Evolutionary conservation across 1,140 invertebrate species (phyloP).

Genomic region (Ladona fulva): DNA sequence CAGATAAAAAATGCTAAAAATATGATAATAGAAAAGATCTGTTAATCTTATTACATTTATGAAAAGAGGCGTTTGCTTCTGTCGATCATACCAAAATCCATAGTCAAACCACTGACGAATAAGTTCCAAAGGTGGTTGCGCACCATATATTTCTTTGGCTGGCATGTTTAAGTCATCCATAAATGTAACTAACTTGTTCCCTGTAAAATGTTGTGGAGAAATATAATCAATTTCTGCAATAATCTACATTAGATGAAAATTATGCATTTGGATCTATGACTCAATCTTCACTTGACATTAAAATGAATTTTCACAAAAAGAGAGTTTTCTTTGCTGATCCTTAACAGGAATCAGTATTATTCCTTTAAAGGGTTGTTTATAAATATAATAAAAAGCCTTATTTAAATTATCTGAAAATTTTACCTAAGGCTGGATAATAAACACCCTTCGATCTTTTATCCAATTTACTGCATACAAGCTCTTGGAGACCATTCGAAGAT

Average conservation of each 20-base stretch:
- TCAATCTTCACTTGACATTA: no score
- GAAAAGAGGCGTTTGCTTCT: conserved; percentile 61
- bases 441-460: conserved; percentile 77
- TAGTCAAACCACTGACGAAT: conserved; percentile 79
- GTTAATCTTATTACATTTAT: conserved; percentile 49
- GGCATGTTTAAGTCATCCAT: conserved; percentile 89
- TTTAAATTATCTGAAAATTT: background rate
- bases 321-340: no score
- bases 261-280: no score
- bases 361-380: no score
- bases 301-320: no score
- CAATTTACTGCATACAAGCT: conserved; percentile 66
- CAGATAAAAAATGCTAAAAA: no score
- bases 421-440: conserved; percentile 58
- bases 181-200: conserved; percentile 69
- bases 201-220: conserved; percentile 20
- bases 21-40: background rate
- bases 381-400: no score
- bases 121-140: conserved; percentile 75
- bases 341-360: no score
- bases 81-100: conserved; percentile 73
- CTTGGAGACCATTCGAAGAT: conserved; percentile 32
- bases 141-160: conserved; percentile 73
- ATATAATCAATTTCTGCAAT: background rate
- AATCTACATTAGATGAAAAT: no score